A percentile compares a stretch with the other conserved stretches of the same genome.
phyloP scores from a whole-genome alignment of 2,113 vertebrate genomes.

The Fulmarus glacialis region DNA sequence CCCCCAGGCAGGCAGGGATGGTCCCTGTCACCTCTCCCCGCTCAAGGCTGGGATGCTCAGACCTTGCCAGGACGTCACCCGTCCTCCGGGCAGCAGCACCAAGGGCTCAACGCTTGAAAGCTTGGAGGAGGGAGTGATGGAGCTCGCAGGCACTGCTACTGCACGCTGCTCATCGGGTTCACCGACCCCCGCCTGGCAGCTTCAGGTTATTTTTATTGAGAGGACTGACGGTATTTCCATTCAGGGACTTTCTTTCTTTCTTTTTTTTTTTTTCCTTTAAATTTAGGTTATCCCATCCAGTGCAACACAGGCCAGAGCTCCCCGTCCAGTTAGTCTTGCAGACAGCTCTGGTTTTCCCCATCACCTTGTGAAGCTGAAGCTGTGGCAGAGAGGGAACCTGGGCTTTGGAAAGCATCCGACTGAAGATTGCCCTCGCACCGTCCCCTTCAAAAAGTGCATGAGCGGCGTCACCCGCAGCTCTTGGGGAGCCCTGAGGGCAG shows the following conservation, averaged over 20 bases:
- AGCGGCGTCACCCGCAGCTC: fast-evolving
- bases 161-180: neutral
- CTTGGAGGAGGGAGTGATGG: neutral
- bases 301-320: neutral
- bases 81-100: neutral
- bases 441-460: neutral
- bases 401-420: neutral
- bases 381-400: neutral
- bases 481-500: neutral
- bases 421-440: fast-evolving
- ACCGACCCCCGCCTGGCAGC: neutral
- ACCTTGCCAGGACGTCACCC: fast-evolving
- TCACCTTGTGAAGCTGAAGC: neutral
- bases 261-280: neutral
- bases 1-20: neutral
- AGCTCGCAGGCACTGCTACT: neutral
- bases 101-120: neutral
- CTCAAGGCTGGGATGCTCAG: neutral
- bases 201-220: neutral
- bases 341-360: neutral
- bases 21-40: neutral
- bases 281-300: neutral
- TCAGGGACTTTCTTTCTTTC: neutral
- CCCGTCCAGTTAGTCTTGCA: neutral
- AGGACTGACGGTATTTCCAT: neutral